phyloP scores from a whole-genome alignment of 2,797 vertebrate species.

The Enteromius viviparus region DNA sequence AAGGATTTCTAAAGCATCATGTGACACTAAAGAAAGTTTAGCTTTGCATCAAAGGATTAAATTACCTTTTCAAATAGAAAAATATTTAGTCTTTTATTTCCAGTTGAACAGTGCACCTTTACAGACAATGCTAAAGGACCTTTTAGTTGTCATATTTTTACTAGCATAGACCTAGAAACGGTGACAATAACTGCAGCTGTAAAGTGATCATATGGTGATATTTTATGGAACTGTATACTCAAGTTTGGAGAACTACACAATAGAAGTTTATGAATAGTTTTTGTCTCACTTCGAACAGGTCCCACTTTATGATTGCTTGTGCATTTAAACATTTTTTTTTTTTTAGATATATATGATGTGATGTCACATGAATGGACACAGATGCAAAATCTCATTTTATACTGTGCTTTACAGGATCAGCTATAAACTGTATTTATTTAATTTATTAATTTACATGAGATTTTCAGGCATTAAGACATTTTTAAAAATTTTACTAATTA shows the following conservation, averaged over 20 bases:
- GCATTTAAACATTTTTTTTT: neutral
- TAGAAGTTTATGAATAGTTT: neutral
- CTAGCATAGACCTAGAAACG: neutral
- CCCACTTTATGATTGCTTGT: neutral
- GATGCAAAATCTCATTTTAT: neutral
- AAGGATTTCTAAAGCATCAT: neutral
- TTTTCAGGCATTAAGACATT: neutral
- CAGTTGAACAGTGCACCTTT: neutral
- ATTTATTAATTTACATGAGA: neutral
- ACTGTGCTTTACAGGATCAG: neutral
- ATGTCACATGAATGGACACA: neutral
- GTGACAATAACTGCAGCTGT: neutral
- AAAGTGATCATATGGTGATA: conserved; percentile 6
- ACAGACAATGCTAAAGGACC: neutral
- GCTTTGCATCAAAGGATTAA: neutral
- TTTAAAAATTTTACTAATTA: neutral
- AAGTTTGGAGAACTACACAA: neutral
- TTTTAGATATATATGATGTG: too few species aligned
- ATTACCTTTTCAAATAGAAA: neutral
- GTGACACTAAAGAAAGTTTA: neutral
- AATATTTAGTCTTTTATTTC: neutral
- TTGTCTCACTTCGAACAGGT: neutral
- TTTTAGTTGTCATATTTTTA: conserved; percentile 6
- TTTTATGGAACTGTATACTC: neutral
- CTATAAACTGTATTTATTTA: neutral